These are phyloP conservation scores for Temnothorax rugatulus DNA, from an alignment of 2,888 invertebrate species.

Conservation along the genomic window DNA sequence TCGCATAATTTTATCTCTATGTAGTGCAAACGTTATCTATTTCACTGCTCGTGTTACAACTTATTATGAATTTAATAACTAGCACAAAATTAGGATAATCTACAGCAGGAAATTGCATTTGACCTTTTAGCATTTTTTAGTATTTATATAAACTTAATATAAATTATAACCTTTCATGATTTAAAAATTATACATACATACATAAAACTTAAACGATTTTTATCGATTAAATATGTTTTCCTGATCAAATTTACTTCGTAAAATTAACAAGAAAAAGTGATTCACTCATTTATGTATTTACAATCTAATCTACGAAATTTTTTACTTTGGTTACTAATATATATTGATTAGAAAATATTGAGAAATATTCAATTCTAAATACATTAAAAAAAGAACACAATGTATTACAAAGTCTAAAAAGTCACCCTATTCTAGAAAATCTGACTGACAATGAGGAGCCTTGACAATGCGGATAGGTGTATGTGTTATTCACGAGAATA, in stretches of 20 bases:
- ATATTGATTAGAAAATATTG: not conserved
- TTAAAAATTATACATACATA: not conserved
- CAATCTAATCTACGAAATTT: not conserved
- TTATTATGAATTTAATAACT: not conserved
- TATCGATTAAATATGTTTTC: not conserved
- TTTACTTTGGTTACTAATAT: not conserved
- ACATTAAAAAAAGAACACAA: not conserved
- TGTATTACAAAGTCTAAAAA: constrained; percentile 4
- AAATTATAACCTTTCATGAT: not conserved
- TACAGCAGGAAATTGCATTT: not conserved
- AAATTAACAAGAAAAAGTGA: not conserved
- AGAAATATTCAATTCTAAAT: not conserved
- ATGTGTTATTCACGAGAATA: constrained; percentile 74
- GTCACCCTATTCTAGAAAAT: constrained; percentile 63
- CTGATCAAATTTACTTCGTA: not conserved
- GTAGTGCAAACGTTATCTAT: not conserved
- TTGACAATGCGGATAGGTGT: constrained; percentile 67
- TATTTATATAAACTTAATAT: not conserved
- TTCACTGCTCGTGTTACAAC: not conserved
- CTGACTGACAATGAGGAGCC: constrained; percentile 69
- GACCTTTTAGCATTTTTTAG: not conserved
- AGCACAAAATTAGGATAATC: not conserved
- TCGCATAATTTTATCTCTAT: not conserved
- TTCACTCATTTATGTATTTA: not conserved
- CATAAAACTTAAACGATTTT: too few relatives aligned